Conservation (phyloP, 1,140 invertebrate species). For the Leptopilina clavipes region DNA sequence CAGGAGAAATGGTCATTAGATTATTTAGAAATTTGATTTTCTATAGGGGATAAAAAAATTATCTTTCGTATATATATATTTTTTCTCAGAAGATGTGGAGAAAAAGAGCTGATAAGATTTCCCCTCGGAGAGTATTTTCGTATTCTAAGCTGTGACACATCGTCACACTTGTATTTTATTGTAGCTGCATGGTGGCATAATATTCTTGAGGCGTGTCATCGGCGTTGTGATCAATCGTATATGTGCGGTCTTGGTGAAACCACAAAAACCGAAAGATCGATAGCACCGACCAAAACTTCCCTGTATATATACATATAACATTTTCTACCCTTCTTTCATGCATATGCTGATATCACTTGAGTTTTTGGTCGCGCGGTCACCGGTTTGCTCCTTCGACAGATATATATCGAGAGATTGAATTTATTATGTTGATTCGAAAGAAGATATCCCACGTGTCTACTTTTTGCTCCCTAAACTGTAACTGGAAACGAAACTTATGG, state of each 20-base stretch:
- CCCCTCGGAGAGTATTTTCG: neutral
- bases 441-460: slow-evolving; percentile 39
- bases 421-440: slow-evolving; percentile 62
- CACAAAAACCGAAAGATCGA: slow-evolving; percentile 55
- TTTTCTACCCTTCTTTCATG: slow-evolving; percentile 68
- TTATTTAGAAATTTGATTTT: neutral
- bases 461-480: slow-evolving; percentile 40
- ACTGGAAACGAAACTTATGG: slow-evolving; percentile 33
- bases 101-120: slow-evolving; percentile 17
- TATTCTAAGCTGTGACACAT: slow-evolving; percentile 28
- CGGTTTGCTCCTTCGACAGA: slow-evolving; percentile 52
- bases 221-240: slow-evolving; percentile 24
- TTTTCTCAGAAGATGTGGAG: neutral
- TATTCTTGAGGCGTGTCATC: neutral
- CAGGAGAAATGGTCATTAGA: too few relatives aligned
- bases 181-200: slow-evolving; percentile 13
- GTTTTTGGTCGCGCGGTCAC: slow-evolving; percentile 50
- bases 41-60: neutral
- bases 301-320: neutral
- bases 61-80: neutral
- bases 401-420: slow-evolving; percentile 63
- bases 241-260: too few relatives aligned
- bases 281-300: slow-evolving; percentile 53
- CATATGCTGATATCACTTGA: slow-evolving; percentile 68
- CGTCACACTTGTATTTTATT: slow-evolving; percentile 28